Evolutionary conservation across 1,140 invertebrate genomes (phyloP), one percentile per base, ranked within the genome.

Genomic region (Hormaphis cornu): DNA sequence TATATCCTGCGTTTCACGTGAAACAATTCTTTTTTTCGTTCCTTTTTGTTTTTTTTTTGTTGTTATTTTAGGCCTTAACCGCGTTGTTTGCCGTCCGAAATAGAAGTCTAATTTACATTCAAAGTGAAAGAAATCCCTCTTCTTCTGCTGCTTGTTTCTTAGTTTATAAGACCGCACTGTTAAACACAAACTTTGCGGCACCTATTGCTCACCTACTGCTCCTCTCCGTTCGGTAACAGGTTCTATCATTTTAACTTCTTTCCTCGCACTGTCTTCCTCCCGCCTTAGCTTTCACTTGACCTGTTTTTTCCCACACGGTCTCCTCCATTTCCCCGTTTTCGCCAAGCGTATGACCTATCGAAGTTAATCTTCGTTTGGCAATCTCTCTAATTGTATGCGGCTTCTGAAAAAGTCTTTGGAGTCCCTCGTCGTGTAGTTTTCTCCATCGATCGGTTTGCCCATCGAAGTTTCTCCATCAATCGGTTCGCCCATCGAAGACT

Each of bases 381-480:
- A 53, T 53, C 26, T 53, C 52, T 53, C 52, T 53, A 53, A 53
- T 28, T 33, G 30, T 53, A 53, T 53, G 30, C 52, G 52, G 52
- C 52, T n/a, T 53, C 52, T 53, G 10, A 22, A 53, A 53, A 53
- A 53, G 52, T 53, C 24, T 33, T 53, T 53, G 52, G 52, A 33
- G 52, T 53, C n/a, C 52, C 24, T 14, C 52, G n/a, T 53, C 30
- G 30, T 53, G 52, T 1, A 53, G 24, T 53, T 53, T 53, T 53
- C 52, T 53, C 52, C 52, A 53, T 53, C n/a, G 26, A 53, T 53
- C 30, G 1, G 6, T 46, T 46, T 46, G 42, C 5, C 42, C 18
- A 46, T 46, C 42, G n/a, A 46, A 46, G 42, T 53, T 53, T 53
- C 52, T 53, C 52, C 52, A 53, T 53, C n/a, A 24, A 53, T 53